Conservation (phyloP, 2,888 invertebrate genomes). For the Cryptus armator region DNA sequence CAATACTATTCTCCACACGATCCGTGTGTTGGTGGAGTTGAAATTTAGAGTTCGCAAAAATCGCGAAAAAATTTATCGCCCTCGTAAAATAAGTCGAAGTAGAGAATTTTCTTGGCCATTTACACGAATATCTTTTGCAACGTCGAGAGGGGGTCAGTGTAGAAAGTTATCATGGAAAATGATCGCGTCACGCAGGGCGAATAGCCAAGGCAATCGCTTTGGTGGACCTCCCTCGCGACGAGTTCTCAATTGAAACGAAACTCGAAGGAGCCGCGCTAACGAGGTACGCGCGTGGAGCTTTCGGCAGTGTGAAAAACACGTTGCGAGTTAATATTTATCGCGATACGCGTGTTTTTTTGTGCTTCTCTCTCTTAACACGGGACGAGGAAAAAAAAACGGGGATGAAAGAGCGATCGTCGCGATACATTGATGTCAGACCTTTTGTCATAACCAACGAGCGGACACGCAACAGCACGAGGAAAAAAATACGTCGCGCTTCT, state of each 20-base stretch:
- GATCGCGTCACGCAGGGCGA: not conserved
- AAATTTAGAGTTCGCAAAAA: not conserved
- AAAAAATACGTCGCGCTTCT: not conserved
- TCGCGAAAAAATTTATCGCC: not conserved
- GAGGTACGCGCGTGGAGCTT: not conserved
- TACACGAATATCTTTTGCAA: not conserved
- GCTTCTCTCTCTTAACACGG: not conserved
- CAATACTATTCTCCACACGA: not conserved
- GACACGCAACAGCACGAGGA: not conserved
- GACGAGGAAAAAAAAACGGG: not conserved
- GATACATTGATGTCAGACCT: slow-evolving; percentile 10
- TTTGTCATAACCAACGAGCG: not conserved
- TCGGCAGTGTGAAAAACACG: not conserved
- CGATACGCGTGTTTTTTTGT: not conserved
- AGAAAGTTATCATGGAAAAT: not conserved
- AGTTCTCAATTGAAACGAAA: not conserved
- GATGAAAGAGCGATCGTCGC: not conserved
- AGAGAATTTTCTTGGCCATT: slow-evolving; percentile 9
- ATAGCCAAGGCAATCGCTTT: not conserved
- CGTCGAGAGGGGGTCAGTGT: not conserved
- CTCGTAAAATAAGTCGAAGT: not conserved
- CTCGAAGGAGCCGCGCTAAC: not conserved
- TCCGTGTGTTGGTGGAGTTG: not conserved
- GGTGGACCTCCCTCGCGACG: not conserved
- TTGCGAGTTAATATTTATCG: not conserved